These are phyloP conservation scores for Danio albolineatus DNA, from an alignment of 2,797 vertebrate species.

Conservation along the genomic window DNA sequence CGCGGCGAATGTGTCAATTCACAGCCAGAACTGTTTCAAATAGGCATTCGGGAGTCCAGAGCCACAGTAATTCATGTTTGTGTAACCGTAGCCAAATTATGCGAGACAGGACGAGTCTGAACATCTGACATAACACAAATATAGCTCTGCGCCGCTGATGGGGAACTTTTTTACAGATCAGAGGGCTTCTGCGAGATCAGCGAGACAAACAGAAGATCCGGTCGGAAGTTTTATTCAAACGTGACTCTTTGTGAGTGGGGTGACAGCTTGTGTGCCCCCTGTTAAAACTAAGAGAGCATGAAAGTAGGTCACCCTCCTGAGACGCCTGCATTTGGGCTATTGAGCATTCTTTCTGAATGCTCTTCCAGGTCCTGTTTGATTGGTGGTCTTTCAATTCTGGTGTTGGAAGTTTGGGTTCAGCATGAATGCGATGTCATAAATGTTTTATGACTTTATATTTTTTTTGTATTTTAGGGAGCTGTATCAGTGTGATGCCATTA, in stretches of 20 bases:
- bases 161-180: conserved; percentile 13
- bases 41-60: conserved; percentile 23
- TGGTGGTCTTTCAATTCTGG: conserved; percentile 35
- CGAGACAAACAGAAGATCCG: background rate
- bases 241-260: conserved; percentile 31
- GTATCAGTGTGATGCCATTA: background rate
- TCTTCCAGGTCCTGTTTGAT: conserved; percentile 56
- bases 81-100: conserved; percentile 13
- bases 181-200: conserved; percentile 12
- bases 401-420: conserved; percentile 27
- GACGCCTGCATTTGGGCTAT: conserved; percentile 38
- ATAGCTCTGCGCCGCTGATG: background rate
- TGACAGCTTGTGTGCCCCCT: conserved; percentile 38
- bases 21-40: conserved; percentile 39
- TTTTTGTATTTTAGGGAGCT: background rate
- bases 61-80: background rate
- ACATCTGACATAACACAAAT: conserved; percentile 13
- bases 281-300: conserved; percentile 36
- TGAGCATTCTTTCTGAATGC: conserved; percentile 59
- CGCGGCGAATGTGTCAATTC: conserved; percentile 15
- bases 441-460: background rate
- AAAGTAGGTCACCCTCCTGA: conserved; percentile 53
- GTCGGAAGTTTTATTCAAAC: conserved; percentile 43
- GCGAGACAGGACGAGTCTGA: background rate
- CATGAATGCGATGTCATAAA: conserved; percentile 18